Evolutionary conservation across 2,888 invertebrate genomes (phyloP), one percentile per base, ranked within the genome.

Genomic region (Ornithoptera alexandrae): DNA sequence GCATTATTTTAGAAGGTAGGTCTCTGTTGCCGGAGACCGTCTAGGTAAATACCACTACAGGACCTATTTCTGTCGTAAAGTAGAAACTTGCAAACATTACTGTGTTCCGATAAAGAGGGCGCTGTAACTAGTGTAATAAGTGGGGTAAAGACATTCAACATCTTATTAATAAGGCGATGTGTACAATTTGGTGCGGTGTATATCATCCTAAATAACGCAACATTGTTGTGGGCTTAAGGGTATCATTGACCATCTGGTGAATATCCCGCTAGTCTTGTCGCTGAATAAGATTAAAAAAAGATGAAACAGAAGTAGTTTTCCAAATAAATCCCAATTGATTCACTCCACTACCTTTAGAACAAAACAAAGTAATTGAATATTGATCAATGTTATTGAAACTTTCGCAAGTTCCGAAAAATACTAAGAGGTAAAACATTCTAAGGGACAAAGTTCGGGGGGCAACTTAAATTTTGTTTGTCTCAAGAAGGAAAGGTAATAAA

Each of bases 391-490:
- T 58, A 15, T 12, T 20, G 22, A 58, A 58, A 58, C 22, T 58
- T 58, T 58, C 57, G n/a, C 57, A 10, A 22, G 22, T 22, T 10
- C 57, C 30, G 30, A 22, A 58, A 22, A 58, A 58, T 58, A 12
- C 57, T 7, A 22, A 58, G 3, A 58, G 24, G 57, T 22, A 22
- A 58, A 58, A 20, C 57, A 58, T 58, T 58, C 57, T 22, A 58
- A 58, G 57, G 57, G 22, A 58, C 22, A 8, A 53, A 53, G 53
- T n/a, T 53, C 18, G 1, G n/a, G 53, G 46, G 1, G 4, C 53
- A 53, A 53, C 53, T 53, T 53, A 53, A 53, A 53, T 53, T 53
- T 53, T 53, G 53, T 53, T 53, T 53, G 53, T 53, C n/a, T 53
- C 53, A 6, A 18, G n/a, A 53, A 53, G 53, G 53, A 53, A n/a